Conservation (phyloP, 2,888 invertebrate species). For the Fabriciana adippe region DNA sequence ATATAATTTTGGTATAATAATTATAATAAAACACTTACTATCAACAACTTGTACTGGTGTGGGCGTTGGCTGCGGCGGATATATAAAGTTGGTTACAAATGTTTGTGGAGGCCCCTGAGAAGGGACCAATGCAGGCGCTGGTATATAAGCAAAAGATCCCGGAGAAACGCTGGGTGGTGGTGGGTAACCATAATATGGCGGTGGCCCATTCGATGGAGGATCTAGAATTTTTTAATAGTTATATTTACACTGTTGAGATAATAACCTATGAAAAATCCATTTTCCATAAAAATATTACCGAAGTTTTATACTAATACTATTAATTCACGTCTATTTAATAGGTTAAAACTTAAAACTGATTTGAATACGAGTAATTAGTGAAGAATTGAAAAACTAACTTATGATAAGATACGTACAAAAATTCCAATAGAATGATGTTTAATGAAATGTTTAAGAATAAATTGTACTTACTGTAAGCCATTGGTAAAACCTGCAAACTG, state of each 20-base stretch:
- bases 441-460: not conserved
- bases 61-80: constrained; percentile 53
- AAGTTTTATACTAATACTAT: too few relatives aligned
- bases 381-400: too few relatives aligned
- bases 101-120: constrained; percentile 49
- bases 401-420: not conserved
- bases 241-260: not conserved
- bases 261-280: not conserved
- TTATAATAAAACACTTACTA: constrained; percentile 38
- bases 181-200: constrained; percentile 50
- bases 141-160: constrained; percentile 58
- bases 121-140: constrained; percentile 68
- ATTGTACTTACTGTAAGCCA: constrained; percentile 45
- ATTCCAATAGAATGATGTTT: not conserved
- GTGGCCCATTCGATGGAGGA: constrained; percentile 54
- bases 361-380: too few relatives aligned
- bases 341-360: too few relatives aligned
- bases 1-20: not conserved
- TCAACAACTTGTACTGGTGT: constrained; percentile 51
- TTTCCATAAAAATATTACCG: too few relatives aligned
- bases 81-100: constrained; percentile 65
- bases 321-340: too few relatives aligned
- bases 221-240: constrained; percentile 44
- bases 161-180: constrained; percentile 43
- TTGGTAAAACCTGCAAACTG: constrained; percentile 26